phyloP scores from a whole-genome alignment of 2,113 vertebrate genomes.

The Aix galericulata region DNA sequence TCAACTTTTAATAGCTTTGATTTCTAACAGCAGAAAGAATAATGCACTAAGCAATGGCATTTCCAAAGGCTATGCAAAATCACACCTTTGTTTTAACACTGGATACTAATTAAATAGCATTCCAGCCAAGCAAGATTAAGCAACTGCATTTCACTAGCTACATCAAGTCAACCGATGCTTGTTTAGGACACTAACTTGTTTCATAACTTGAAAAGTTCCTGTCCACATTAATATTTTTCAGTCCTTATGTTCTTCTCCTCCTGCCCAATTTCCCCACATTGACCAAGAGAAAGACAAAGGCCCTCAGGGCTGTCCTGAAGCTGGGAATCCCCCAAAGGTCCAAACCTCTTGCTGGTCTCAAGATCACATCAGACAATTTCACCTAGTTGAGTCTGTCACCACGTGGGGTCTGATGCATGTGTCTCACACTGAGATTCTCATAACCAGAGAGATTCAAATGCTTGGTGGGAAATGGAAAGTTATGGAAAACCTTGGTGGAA shows the following conservation, averaged over 20 bases:
- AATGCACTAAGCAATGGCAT: neutral
- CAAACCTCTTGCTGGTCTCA: neutral
- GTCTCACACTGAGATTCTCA: neutral
- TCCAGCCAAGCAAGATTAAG: neutral
- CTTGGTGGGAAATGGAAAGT: neutral
- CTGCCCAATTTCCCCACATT: neutral
- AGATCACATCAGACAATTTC: neutral
- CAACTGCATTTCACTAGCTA: neutral
- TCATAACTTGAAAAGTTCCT: neutral
- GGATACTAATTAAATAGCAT: neutral
- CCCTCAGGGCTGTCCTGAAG: neutral
- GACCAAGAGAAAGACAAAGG: neutral
- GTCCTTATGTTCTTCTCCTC: neutral
- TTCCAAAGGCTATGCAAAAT: conserved; percentile 24
- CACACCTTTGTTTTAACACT: neutral
- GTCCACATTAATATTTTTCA: neutral
- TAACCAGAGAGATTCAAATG: neutral
- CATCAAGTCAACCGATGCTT: neutral
- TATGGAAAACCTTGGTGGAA: neutral
- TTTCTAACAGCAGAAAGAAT: conserved; percentile 8
- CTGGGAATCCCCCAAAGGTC: neutral
- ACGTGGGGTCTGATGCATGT: neutral
- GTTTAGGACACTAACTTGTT: neutral
- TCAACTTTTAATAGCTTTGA: neutral
- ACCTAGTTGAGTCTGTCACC: neutral